phyloP scores from a whole-genome alignment of 2,888 invertebrate genomes.

The Stenodema calcarata region DNA sequence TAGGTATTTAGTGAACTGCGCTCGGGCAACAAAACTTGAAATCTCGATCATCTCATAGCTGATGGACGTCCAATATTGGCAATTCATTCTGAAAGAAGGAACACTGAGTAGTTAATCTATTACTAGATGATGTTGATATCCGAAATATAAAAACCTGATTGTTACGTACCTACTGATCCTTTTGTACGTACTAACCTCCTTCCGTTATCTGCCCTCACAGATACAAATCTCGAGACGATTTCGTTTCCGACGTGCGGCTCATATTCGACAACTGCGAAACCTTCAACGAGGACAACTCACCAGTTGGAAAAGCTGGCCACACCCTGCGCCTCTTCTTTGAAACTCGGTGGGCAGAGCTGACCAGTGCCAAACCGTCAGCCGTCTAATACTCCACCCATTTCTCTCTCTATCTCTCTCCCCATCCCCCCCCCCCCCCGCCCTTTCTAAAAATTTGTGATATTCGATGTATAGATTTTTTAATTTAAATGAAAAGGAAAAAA shows the following conservation, averaged over 20 bases:
- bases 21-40: too few relatives aligned
- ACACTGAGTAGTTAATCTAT: too few relatives aligned
- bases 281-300: conserved; percentile 98
- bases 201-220: conserved; percentile 67
- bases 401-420: not conserved
- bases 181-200: too few relatives aligned
- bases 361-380: conserved; percentile 47
- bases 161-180: too few relatives aligned
- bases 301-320: conserved; percentile 95
- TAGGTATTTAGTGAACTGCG: too few relatives aligned
- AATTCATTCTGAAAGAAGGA: too few relatives aligned
- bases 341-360: conserved; percentile 80
- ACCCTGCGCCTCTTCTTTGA: conserved; percentile 92
- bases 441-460: conserved; percentile 44
- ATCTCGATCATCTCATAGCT: too few relatives aligned
- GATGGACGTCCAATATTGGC: too few relatives aligned
- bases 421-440: not conserved
- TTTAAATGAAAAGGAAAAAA: not conserved
- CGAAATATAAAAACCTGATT: too few relatives aligned
- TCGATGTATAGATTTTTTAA: conserved; percentile 35
- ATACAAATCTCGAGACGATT: conserved; percentile 91
- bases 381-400: not conserved
- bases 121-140: too few relatives aligned
- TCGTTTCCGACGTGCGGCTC: conserved; percentile 88
- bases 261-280: conserved; percentile 98